Evolutionary conservation across 2,888 invertebrate species (phyloP), one percentile per base, ranked within the genome.

Genomic region (Eristalinus aeneus): DNA sequence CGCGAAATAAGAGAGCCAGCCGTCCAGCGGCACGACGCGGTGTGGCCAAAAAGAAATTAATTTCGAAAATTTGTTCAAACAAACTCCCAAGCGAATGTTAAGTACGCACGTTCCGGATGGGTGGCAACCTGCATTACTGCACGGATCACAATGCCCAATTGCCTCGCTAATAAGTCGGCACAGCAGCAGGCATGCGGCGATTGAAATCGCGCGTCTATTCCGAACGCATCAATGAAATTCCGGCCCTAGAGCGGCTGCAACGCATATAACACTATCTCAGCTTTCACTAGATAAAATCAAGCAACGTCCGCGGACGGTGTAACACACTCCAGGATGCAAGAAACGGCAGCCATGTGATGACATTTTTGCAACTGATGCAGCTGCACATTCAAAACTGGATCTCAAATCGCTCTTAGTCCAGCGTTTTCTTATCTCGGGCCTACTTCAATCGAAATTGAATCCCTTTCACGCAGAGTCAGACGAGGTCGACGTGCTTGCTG

Each of bases 81-180:
- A 60, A 71, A 79, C 58, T 75, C 61, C 61, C 61, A n/a, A 56
- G 23, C 72, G 64, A 67, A 58, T 81, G 58, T 73, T 73, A 77
- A 73, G 69, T 73, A 53, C 61, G 73, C 86, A 86, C 86, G 86
- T 86, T 71, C 34, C 82, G 64, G 77, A 53, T 82, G 82, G 69
- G 77, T 78, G 77, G 77, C 67, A 77, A 82, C 74, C 64, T 64
- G 77, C 86, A 86, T 86, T 86, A 82, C 61, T 60, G 77, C 86
- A 86, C 86, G 86, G 75, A 58, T 27, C 36, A 36, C 39, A 58
- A 36, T 71, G 39, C 27, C 67, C 67, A 60, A 61, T 23, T 68
- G 72, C 10, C 54, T 58, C 36, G 46, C 63, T 64, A 64, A 77
- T 69, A 73, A 78, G 64, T 23, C 32, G 34, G n/a, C 22, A 56